phyloP scores from a whole-genome alignment of 2,888 invertebrate species.

The Nemotelus nigrinus region DNA sequence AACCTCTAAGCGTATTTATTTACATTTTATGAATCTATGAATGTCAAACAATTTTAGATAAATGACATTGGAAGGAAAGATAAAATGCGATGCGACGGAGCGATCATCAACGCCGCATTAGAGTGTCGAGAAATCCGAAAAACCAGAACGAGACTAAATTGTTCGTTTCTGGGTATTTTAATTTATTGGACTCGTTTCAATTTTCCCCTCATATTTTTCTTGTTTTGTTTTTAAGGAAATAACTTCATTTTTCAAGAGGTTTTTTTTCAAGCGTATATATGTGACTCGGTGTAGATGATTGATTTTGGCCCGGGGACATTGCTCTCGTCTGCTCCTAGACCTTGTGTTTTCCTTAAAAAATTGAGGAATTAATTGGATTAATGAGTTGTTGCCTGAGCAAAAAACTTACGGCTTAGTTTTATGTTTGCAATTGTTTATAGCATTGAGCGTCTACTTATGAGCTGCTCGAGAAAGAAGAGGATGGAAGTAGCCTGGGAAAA shows the following conservation, averaged over 20 bases:
- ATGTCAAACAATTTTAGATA: conserved; percentile 52
- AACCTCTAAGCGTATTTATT: conserved; percentile 44
- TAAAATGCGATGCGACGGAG: neutral
- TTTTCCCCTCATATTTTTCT: conserved; percentile 10
- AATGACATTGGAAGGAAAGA: conserved; percentile 45
- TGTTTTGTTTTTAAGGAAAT: conserved; percentile 16
- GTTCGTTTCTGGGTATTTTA: conserved; percentile 42
- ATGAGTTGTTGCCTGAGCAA: conserved; percentile 32
- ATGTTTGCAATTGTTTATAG: conserved; percentile 33
- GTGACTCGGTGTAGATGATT: conserved; percentile 32
- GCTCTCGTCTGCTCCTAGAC: conserved; percentile 7
- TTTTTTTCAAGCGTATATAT: conserved; percentile 4
- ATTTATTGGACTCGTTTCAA: conserved; percentile 46
- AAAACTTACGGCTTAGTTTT: conserved; percentile 34
- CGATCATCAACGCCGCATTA: neutral
- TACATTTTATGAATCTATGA: conserved; percentile 52
- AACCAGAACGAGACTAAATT: conserved; percentile 28
- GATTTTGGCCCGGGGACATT: conserved; percentile 36
- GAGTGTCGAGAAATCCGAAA: conserved; percentile 35
- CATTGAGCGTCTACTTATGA: conserved; percentile 11
- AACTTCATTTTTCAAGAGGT: conserved; percentile 14
- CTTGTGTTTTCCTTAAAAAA: conserved; percentile 18
- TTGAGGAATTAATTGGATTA: conserved; percentile 37
- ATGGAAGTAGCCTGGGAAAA: conserved; percentile 34
- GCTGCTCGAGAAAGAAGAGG: neutral